These are phyloP conservation scores for Spheniscus mendiculus DNA, from an alignment of 2,113 vertebrate genomes.

Conservation along the genomic window DNA sequence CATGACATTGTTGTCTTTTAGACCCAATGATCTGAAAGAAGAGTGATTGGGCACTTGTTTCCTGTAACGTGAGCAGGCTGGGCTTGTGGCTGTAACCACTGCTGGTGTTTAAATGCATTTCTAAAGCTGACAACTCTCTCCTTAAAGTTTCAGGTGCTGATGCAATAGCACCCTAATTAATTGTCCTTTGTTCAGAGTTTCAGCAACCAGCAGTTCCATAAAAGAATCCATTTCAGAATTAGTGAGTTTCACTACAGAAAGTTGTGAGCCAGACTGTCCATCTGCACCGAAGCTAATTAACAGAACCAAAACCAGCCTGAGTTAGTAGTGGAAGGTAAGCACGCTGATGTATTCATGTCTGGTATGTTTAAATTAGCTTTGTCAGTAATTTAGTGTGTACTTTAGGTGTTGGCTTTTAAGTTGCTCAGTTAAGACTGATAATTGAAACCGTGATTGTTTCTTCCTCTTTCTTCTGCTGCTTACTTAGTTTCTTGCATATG, in stretches of 20 bases:
- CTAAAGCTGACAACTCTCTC: neutral
- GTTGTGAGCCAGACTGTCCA: conserved; percentile 78
- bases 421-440: neutral
- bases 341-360: neutral
- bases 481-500: neutral
- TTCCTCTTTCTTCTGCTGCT: neutral
- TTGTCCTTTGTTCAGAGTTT: conserved; percentile 72
- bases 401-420: neutral
- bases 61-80: neutral
- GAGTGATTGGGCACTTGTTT: neutral
- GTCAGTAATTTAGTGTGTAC: neutral
- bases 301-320: conserved; percentile 79
- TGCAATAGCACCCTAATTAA: neutral
- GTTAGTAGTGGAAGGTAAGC: conserved; percentile 82
- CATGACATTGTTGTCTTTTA: neutral
- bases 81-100: neutral
- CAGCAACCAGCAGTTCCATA: conserved; percentile 70
- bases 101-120: neutral
- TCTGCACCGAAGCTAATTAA: conserved; percentile 74
- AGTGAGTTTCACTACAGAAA: conserved; percentile 78
- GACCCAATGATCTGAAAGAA: neutral
- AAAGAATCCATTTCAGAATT: conserved; percentile 75
- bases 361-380: neutral
- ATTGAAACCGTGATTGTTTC: neutral
- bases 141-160: neutral